Percentiles rank a stretch among this genome's conserved stretches.
Evolutionary conservation across 2,888 invertebrate species (phyloP).

Genomic region (Chaetogeoica ovagalla): DNA sequence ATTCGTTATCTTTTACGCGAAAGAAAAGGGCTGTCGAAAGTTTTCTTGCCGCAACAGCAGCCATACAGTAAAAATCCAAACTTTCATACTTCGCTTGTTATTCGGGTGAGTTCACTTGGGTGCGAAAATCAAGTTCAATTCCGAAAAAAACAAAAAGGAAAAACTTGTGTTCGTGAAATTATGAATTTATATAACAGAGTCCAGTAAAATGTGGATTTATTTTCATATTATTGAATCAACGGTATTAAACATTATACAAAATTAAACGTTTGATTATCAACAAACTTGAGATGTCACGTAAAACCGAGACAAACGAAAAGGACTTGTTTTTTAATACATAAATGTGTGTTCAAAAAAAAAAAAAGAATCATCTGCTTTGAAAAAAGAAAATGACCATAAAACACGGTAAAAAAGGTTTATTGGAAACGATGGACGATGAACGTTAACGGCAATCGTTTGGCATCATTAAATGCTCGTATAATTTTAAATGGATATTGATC

Average conservation of each 20-base stretch:
- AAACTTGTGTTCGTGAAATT: neutral
- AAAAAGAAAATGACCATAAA: neutral
- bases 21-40: constrained; percentile 39
- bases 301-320: constrained; percentile 1
- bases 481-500: too few relatives aligned
- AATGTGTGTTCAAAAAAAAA: neutral
- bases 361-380: neutral
- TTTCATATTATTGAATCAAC: too few relatives aligned
- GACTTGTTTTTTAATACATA: neutral
- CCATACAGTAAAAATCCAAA: constrained; percentile 28
- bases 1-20: constrained; percentile 31
- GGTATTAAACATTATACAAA: too few relatives aligned
- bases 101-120: constrained; percentile 36
- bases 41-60: constrained; percentile 18
- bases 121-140: constrained; percentile 14
- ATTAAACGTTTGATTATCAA: neutral
- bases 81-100: constrained; percentile 41
- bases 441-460: too few relatives aligned
- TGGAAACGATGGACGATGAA: neutral
- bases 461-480: too few relatives aligned
- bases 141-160: neutral
- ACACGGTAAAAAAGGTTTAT: neutral
- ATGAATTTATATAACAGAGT: neutral
- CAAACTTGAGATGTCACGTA: too few relatives aligned
- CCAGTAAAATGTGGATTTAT: too few relatives aligned